A percentile compares a stretch with the other conserved stretches of the same genome.
These are phyloP conservation scores for Chrysolina americana DNA, from an alignment of 2,888 invertebrate genomes.

Conservation along the genomic window DNA sequence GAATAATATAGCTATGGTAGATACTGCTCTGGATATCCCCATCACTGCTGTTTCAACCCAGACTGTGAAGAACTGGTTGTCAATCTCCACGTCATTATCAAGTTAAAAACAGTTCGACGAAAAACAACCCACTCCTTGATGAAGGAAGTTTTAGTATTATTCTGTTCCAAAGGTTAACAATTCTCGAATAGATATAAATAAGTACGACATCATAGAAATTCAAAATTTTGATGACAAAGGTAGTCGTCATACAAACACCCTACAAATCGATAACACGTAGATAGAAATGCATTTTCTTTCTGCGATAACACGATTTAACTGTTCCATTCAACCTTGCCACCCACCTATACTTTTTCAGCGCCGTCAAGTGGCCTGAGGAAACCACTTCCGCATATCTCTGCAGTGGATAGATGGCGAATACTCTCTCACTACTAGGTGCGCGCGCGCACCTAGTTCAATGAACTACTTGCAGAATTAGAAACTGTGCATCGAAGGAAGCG, in stretches of 20 bases:
- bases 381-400: constrained; percentile 32
- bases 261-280: constrained; percentile 1
- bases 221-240: too few species aligned
- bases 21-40: too few species aligned
- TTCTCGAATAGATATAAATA: too few species aligned
- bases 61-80: too few species aligned
- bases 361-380: constrained; percentile 28
- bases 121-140: too few species aligned
- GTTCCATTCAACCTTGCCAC: constrained; percentile 27
- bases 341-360: constrained; percentile 11
- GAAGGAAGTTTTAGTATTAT: too few species aligned
- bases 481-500: constrained; percentile 40
- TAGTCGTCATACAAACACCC: too few species aligned
- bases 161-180: background rate
- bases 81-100: too few species aligned
- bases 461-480: constrained; percentile 53
- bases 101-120: too few species aligned
- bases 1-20: too few species aligned
- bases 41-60: too few species aligned
- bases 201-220: too few species aligned
- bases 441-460: constrained; percentile 52
- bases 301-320: background rate
- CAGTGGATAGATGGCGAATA: constrained; percentile 20
- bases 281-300: background rate
- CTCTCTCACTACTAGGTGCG: constrained; percentile 33